Conservation (phyloP, 2,113 vertebrate species). For the Archocentrus centrarchus region DNA sequence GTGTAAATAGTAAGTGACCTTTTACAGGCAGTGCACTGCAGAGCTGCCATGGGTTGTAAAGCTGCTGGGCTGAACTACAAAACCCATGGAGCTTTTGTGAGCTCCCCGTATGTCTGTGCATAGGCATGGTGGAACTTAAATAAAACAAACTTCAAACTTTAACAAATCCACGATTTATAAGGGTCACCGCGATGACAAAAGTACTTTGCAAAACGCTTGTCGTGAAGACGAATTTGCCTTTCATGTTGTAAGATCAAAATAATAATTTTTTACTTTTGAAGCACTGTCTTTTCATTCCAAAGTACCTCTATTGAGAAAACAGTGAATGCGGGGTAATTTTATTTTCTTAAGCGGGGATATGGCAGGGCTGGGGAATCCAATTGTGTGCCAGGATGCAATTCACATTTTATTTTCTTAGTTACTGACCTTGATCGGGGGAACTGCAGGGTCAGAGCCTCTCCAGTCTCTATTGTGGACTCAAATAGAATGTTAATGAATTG, state of each 20-base stretch:
- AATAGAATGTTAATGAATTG: slow-evolving; percentile 85
- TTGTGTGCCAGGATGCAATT: slow-evolving; percentile 73
- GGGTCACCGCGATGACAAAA: slow-evolving; percentile 38
- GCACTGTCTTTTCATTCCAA: slow-evolving; percentile 66
- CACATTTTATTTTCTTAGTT: slow-evolving; percentile 83
- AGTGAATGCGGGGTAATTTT: slow-evolving; percentile 67
- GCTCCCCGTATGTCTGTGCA: slow-evolving; percentile 8
- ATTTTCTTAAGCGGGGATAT: slow-evolving; percentile 65
- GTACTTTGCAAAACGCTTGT: slow-evolving; percentile 57
- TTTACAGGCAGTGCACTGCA: slow-evolving; percentile 48
- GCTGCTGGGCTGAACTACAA: slow-evolving; percentile 45
- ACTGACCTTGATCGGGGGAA: slow-evolving; percentile 83
- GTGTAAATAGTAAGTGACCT: slow-evolving; percentile 67
- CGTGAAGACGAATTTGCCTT: slow-evolving; percentile 72
- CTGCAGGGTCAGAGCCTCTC: slow-evolving; percentile 79
- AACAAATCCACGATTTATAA: slow-evolving; percentile 64
- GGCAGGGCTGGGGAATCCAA: slow-evolving; percentile 64
- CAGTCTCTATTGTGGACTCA: slow-evolving; percentile 76
- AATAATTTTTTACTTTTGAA: slow-evolving; percentile 73
- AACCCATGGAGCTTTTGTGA: slow-evolving; percentile 38
- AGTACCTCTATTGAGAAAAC: slow-evolving; percentile 73
- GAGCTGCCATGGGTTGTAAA: slow-evolving; percentile 62
- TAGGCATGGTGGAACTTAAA: not conserved
- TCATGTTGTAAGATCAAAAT: slow-evolving; percentile 70
- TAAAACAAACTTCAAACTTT: slow-evolving; percentile 50